Base-by-base conservation (phyloP, 1,140 invertebrate genomes). In the Drosophila nigrodunni region DNA sequence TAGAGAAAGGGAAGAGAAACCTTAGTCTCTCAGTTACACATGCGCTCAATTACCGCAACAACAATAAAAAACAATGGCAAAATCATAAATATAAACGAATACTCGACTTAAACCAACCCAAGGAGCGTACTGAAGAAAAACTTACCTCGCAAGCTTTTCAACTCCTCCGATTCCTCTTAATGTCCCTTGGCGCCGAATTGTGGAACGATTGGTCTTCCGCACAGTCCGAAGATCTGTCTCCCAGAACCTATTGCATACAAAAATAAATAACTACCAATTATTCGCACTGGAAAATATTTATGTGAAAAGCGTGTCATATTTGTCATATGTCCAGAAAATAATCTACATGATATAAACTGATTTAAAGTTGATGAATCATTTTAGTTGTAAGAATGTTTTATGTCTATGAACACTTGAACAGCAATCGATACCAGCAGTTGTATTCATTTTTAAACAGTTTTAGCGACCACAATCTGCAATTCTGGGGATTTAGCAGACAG, bases 171-270 rank as follows among this genome's bases (percentile, higher is more conserved):
- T n/a, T 7, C 70, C 43, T 6, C 57, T 65, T 0, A 49, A 9
- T 21, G 76, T 68, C 2, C 74, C 79, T 15, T 71, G 71, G 39
- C 82, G 82, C 81, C 93, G 91, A 70, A 94, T 90, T 39, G 92
- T 92, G 15, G 92, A 93, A 41, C 93, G 91, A 80, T 95, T 95
- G n/a, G 93, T 93, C 72, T 96, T 95, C 34, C 96, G 93, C 2
- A 95, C 95, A 9, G 96, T 93, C 60, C 95, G 95, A 39, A 97
- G 95, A 90, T 97, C 96, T 69, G 95, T 95, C 82, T 96, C 95
- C 96, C 96, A 97, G 88, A 97, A 92, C 25, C 92, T 92, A 64
- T 15, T 18, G 13, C 37, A 43, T 43, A 39, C 7, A n/a, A 43
- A 13, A 5, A 43, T 30, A 30, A 6, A 2, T 30, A 30, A 30